These are phyloP conservation scores for Oryzias javanicus DNA, from an alignment of 2,113 vertebrate genomes.

Conservation along the genomic window DNA sequence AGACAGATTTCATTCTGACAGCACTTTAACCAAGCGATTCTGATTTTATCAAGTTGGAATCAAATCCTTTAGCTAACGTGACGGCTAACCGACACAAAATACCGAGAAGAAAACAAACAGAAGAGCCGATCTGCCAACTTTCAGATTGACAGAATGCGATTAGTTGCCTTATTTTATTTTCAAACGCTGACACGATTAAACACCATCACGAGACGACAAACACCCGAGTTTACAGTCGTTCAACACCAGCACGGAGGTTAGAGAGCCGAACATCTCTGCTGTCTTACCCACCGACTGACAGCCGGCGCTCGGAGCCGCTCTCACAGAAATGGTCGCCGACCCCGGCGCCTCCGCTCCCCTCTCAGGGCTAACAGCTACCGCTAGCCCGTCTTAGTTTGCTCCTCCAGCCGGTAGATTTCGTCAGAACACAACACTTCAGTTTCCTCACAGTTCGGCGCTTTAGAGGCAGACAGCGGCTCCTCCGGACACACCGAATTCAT, in stretches of 20 bases:
- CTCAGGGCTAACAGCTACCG: constrained; percentile 47
- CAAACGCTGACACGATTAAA: constrained; percentile 23
- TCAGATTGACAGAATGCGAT: constrained; percentile 29
- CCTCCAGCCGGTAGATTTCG: constrained; percentile 66
- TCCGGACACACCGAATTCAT: background rate
- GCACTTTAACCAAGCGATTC: background rate
- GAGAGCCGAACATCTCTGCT: constrained; percentile 16
- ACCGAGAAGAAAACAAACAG: constrained; percentile 5
- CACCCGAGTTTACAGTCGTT: background rate
- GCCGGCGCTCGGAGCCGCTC: constrained; percentile 39
- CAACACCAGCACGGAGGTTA: background rate
- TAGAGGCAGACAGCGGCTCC: constrained; percentile 1
- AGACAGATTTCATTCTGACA: background rate
- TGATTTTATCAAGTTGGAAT: background rate
- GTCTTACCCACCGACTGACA: constrained; percentile 46
- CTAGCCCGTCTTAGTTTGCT: constrained; percentile 60
- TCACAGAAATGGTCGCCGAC: constrained; percentile 51
- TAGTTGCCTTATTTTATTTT: constrained; percentile 20
- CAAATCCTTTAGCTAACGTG: background rate
- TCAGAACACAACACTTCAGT: constrained; percentile 32
- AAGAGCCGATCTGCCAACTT: constrained; percentile 59
- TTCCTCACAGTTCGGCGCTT: constrained; percentile 32
- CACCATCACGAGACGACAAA: background rate
- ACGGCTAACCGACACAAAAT: constrained; percentile 3
- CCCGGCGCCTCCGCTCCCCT: constrained; percentile 46